Evolutionary conservation across 1,140 invertebrate genomes (phyloP), one percentile per base, ranked within the genome.

Genomic region (Sminthurinus signatus): DNA sequence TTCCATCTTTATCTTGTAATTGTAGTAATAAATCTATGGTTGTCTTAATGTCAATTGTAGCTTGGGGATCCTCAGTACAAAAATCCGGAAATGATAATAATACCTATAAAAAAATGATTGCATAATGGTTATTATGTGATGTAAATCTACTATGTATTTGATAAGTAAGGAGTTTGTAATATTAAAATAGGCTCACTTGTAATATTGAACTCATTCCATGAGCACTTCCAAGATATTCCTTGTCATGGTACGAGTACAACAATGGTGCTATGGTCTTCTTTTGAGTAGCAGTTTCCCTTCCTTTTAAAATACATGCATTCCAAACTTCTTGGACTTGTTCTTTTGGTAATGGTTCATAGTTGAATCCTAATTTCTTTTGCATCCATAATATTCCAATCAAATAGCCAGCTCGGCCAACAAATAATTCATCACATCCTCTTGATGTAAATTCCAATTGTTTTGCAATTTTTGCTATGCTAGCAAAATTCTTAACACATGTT

Each of bases 241-340:
- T 88, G n/a, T 84, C 81, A 74, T 92, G 89, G 76, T 91, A 92
- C 55, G 87, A 80, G 74, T 88, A 93, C 88, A 92, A 91, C 17
- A 93, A 75, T 8, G 89, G 88, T 79, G 29, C 82, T 84, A 21
- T 78, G 77, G 63, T 82, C 76, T 46, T 75, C 76, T 58, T 76
- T 75, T 2, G 87, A 76, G 78, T 89, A 89, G n/a, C n/a, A n/a
- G 44, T 83, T 77, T 59, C 81, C 76, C 0, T 89, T 89, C 46
- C 88, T n/a, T 89, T 55, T 80, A 73, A 15, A 91, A 75, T 23
- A 88, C 87, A 1, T n/a, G 82, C 72, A 65, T 82, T 76, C 74
- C 87, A 88, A 14, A 92, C 78, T 55, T 81, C 79, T 44, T 74
- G 60, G 5, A 78, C 60, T 27, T n/a, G n/a, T n/a, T n/a, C n/a